Conservation (phyloP, 2,797 vertebrate species). For the Catamblyrhynchus diadema region DNA sequence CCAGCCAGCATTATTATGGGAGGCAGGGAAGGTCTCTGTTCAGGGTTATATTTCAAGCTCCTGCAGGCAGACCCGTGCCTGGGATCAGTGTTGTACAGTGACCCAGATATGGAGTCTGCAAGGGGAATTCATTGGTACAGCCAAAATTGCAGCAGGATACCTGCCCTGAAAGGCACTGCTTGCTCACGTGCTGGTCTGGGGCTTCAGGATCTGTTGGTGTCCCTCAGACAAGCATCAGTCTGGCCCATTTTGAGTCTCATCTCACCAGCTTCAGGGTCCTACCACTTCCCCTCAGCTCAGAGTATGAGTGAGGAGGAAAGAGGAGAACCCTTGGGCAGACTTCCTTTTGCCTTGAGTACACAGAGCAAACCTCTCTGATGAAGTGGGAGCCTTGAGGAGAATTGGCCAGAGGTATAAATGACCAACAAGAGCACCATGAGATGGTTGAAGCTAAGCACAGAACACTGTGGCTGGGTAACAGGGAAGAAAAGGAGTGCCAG, state of each 20-base stretch:
- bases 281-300: neutral
- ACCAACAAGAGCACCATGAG: neutral
- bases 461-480: neutral
- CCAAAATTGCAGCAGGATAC: neutral
- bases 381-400: neutral
- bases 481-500: neutral
- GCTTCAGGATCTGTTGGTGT: neutral
- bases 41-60: neutral
- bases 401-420: neutral
- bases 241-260: neutral
- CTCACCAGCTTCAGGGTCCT: neutral
- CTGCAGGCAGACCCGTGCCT: neutral
- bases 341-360: neutral
- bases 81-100: neutral
- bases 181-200: rapidly evolving
- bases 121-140: neutral
- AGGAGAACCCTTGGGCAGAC: neutral
- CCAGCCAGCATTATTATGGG: neutral
- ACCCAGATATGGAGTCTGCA: neutral
- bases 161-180: neutral
- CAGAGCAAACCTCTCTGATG: neutral
- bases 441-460: neutral
- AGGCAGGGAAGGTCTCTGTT: neutral
- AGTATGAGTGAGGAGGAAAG: neutral
- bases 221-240: neutral